Evolutionary conservation across 1,140 invertebrate genomes (phyloP), one percentile per base, ranked within the genome.

Genomic region (Drosophila leontia): DNA sequence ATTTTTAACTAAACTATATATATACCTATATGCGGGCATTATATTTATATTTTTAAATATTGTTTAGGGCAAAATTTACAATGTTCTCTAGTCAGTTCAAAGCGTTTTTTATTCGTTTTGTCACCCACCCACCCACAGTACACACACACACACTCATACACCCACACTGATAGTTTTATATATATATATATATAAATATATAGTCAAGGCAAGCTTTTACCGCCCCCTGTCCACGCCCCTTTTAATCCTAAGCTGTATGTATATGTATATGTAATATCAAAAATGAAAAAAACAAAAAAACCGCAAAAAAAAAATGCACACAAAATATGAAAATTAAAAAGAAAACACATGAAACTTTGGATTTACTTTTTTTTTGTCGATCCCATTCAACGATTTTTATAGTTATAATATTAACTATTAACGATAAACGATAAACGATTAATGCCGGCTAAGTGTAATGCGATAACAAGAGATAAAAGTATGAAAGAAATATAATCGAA

Each of bases 61-160:
- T 72, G 29, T 78, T 82, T 88, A 64, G 88, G 80, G 53, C 55
- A 15, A 72, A 68, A 77, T 63, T 80, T 80, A 80, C 13, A 56
- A 67, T 53, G 64, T 84, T 71, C 72, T 90, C 82, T 85, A 85
- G 82, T 85, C 82, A 85, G 82, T 85, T 86, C 63, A 76, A 81
- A 74, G 68, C 82, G 78, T 82, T 70, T 67, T 65, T 32, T 39
- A 13, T 68, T 84, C 67, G 67, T 83, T 83, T 83, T 83, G 82
- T 74, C 79, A 81, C 59, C 29, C 45, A 70, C 45, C 60, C 57
- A 61, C 59, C 45, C 39, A 37, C 19, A 65, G 47, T 57, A 80
- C 39, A 65, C 67, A 67, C 35, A 67, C 35, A 60, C 51, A 41
- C 41, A 77, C 47, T 41, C 59, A 78, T 39, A 82, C 70, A 69